Conservation (phyloP, 2,113 vertebrate genomes). For the Setophaga coronata region DNA sequence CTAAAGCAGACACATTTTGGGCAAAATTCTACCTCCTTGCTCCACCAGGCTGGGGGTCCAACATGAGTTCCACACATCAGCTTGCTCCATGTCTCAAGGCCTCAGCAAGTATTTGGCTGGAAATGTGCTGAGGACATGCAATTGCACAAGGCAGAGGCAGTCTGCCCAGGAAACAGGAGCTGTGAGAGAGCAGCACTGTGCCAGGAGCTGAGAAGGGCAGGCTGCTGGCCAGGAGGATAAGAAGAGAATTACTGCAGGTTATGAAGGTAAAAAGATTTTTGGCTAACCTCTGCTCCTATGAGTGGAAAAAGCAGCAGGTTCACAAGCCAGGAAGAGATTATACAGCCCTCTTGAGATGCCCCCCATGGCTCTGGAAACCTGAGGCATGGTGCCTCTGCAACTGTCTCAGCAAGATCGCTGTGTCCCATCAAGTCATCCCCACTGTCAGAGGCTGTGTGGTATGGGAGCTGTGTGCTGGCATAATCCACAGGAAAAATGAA, state of each 20-base stretch:
- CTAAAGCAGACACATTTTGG: background rate
- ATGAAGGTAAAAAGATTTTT: background rate
- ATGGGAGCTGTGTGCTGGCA: background rate
- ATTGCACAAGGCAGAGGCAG: background rate
- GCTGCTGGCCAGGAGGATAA: background rate
- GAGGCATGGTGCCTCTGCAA: background rate
- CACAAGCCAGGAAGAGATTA: background rate
- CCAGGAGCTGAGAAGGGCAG: background rate
- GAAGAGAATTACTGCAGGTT: background rate
- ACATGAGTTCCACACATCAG: rapidly evolving
- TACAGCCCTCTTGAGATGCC: background rate
- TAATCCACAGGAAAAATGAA: background rate
- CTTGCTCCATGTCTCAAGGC: background rate
- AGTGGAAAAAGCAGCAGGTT: background rate
- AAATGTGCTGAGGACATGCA: background rate
- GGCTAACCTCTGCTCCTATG: background rate
- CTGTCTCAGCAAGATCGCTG: rapidly evolving
- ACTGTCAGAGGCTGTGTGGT: background rate
- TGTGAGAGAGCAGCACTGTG: background rate
- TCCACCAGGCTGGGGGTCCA: rapidly evolving
- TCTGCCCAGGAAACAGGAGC: background rate
- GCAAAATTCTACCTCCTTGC: background rate
- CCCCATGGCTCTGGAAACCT: background rate
- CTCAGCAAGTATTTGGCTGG: background rate
- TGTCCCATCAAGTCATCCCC: background rate